Evolutionary conservation across 2,113 vertebrate genomes (phyloP), one percentile per base, ranked within the genome.

Genomic region (Poecile atricapillus): DNA sequence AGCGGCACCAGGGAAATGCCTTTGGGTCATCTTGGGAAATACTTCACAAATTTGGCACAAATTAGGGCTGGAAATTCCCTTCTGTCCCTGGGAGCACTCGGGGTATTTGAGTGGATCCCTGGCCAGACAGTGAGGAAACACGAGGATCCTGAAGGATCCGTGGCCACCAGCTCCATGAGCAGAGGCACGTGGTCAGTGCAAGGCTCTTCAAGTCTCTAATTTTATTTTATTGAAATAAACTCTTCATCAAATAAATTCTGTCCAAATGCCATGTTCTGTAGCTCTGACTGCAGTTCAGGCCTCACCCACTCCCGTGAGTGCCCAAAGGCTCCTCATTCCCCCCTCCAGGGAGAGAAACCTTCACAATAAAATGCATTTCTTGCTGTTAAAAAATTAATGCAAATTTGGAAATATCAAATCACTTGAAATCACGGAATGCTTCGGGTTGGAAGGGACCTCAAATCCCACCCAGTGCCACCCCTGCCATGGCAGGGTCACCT

Each of bases 401-500:
- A 28, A 37, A 46, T 17, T 60, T 64, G 23, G 49, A 73, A 83
- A 43, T 64, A 49, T 17, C 24, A 8, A 23, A 25, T 67, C 25
- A 41, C 28, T 63, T 63, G 13, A 19, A 55, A 47, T 22, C 37
- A 11, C 15, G 20, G 35, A 47, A 47, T 41, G 41, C 28, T n/a
- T 39, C 55, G 46, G 64, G 33, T 9, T 16, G 41, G n/a, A 14
- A 59, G 5, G 50, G 64, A 46, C 0, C 9, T 19, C 12, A 62
- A 78, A 62, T 4, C 5, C 0, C 53, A 77, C 0, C 30, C 6
- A 0, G 0, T 18, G 0, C 47, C 47, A 28, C 28, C 22, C 58
- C n/a, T 2, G 30, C 46, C 22, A 3, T n/a, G 24, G 23, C 67
- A 71, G 68, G 58, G 68, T 18, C 58, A 37, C 2, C 39, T 83